Percentiles rank a stretch among this genome's conserved stretches.
Conservation (phyloP, 2,113 vertebrate species). For the Melanocharis versteri region DNA sequence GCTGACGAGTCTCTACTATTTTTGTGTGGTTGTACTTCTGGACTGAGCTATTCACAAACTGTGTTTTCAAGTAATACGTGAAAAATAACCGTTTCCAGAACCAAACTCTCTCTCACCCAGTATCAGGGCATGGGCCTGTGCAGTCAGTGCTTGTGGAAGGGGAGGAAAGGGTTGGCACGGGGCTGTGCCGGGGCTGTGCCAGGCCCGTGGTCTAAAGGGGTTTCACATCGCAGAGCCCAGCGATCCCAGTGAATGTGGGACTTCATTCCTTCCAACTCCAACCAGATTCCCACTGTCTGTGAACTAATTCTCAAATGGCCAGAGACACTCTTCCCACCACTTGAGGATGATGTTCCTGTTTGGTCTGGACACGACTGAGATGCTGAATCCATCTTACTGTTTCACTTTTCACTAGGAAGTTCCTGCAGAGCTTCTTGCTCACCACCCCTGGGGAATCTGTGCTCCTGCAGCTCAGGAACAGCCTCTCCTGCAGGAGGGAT, state of each 20-base stretch:
- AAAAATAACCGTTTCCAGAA: neutral
- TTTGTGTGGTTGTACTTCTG: neutral
- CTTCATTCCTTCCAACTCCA: neutral
- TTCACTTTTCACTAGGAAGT: neutral
- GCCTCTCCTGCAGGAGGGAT: neutral
- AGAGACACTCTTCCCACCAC: rapidly evolving
- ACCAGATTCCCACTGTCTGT: rapidly evolving
- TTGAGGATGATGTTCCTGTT: neutral
- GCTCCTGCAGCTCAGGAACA: neutral
- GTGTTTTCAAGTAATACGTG: neutral
- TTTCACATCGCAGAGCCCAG: rapidly evolving
- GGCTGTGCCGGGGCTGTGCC: neutral
- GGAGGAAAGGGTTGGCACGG: rapidly evolving
- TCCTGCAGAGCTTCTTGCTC: neutral
- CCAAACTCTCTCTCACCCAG: neutral
- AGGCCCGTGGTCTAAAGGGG: rapidly evolving
- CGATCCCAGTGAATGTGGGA: rapidly evolving
- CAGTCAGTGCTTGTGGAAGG: neutral
- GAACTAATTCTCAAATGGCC: rapidly evolving
- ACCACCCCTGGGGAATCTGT: neutral
- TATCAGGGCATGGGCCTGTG: rapidly evolving
- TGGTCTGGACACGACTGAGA: rapidly evolving
- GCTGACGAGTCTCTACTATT: neutral
- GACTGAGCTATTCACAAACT: neutral
- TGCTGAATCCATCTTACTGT: neutral